A percentile compares a stretch with the other conserved stretches of the same genome.
Evolutionary conservation across 2,888 invertebrate genomes (phyloP).

Genomic region (Cabera pusaria): DNA sequence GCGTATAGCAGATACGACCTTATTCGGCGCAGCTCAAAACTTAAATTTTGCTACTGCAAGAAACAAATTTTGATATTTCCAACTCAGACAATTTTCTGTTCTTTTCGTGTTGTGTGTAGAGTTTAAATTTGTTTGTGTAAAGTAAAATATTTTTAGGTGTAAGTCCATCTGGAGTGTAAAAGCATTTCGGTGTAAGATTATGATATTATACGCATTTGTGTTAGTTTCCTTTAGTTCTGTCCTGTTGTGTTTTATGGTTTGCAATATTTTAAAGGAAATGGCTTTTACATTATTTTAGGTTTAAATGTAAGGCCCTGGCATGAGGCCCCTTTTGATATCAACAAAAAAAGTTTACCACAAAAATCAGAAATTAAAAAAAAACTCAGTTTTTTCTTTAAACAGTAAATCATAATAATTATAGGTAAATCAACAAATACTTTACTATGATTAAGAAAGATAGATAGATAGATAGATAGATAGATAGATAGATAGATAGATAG

Average conservation of each 20-base stretch:
- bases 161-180: slow-evolving; percentile 66
- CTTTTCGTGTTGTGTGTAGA: too few relatives aligned
- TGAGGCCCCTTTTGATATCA: too few relatives aligned
- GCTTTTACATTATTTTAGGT: too few relatives aligned
- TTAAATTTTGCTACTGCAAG: slow-evolving; percentile 11
- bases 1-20: slow-evolving; percentile 22
- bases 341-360: too few relatives aligned
- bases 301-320: too few relatives aligned
- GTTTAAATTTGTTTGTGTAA: slow-evolving; percentile 34
- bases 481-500: too few relatives aligned
- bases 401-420: too few relatives aligned
- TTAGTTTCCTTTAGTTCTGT: slow-evolving; percentile 51
- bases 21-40: slow-evolving; percentile 15
- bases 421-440: too few relatives aligned
- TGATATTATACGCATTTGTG: slow-evolving; percentile 67
- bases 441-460: too few relatives aligned
- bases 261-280: slow-evolving; percentile 39
- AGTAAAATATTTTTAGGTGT: slow-evolving; percentile 62
- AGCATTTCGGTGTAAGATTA: slow-evolving; percentile 82
- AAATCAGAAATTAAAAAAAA: slow-evolving; percentile 23
- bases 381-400: slow-evolving; percentile 2
- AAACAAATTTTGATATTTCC: not conserved
- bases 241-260: slow-evolving; percentile 49
- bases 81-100: not conserved
- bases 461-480: too few relatives aligned